Conservation (phyloP, 2,113 vertebrate species). For the Oreochromis aureus region DNA sequence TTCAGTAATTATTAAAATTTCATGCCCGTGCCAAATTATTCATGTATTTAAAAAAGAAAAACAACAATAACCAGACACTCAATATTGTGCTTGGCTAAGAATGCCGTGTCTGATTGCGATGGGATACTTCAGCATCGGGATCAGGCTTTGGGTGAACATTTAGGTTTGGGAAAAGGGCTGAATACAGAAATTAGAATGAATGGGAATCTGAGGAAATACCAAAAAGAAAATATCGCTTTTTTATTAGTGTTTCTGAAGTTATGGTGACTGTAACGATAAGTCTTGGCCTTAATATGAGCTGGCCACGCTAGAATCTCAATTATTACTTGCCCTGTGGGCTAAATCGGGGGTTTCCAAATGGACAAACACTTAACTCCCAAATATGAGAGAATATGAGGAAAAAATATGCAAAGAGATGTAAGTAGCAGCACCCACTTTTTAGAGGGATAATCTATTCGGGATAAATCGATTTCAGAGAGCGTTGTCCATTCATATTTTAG, state of each 20-base stretch:
- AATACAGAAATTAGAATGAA: not conserved
- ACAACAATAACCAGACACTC: not conserved
- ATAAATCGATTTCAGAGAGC: not conserved
- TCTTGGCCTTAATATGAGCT: not conserved
- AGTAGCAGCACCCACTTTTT: not conserved
- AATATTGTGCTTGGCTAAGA: not conserved
- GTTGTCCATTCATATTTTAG: constrained; percentile 12
- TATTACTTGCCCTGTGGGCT: not conserved
- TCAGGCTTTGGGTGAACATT: not conserved
- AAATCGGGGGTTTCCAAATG: not conserved
- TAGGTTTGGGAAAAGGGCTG: constrained; percentile 3
- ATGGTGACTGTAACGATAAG: not conserved
- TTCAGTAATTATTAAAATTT: not conserved
- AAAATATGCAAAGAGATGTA: not conserved
- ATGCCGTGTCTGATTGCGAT: not conserved
- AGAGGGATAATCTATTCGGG: not conserved
- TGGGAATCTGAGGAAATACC: not conserved
- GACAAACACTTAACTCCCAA: not conserved
- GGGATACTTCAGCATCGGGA: not conserved
- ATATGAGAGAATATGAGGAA: not conserved
- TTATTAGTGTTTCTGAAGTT: not conserved
- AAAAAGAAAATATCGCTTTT: not conserved
- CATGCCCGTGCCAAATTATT: not conserved
- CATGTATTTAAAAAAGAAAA: not conserved
- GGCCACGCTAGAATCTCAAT: not conserved